A percentile compares a stretch with the other conserved stretches of the same genome.
phyloP scores from a whole-genome alignment of 2,888 invertebrate genomes.

The Epirrhoe alternata region DNA sequence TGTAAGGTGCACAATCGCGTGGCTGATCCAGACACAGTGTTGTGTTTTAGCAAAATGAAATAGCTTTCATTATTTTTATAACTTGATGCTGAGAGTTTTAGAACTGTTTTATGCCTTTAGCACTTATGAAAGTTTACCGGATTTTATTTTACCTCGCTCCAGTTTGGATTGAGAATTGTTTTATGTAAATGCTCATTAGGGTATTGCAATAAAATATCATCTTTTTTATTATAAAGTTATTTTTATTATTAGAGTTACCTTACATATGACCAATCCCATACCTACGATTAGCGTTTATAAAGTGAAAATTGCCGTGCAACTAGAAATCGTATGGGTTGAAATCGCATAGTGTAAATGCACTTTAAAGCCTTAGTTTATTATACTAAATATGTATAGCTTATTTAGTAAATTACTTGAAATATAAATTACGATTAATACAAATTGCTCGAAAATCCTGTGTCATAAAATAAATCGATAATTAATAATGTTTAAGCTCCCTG shows the following conservation, averaged over 20 bases:
- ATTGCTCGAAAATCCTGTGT: neutral
- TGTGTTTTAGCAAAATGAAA: slow-evolving; percentile 34
- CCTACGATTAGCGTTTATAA: too few relatives aligned
- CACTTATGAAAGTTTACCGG: slow-evolving; percentile 21
- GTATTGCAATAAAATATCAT: too few relatives aligned
- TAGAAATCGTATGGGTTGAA: too few relatives aligned
- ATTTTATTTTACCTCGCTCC: slow-evolving; percentile 17
- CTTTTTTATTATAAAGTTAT: too few relatives aligned
- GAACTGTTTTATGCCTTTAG: slow-evolving; percentile 18
- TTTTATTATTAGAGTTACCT: too few relatives aligned
- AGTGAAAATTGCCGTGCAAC: too few relatives aligned
- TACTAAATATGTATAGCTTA: too few relatives aligned
- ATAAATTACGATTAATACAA: too few relatives aligned
- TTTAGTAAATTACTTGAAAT: too few relatives aligned
- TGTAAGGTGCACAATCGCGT: slow-evolving; percentile 4
- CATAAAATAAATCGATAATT: neutral
- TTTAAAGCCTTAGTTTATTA: too few relatives aligned
- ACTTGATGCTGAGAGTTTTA: slow-evolving; percentile 29
- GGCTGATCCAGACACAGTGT: neutral
- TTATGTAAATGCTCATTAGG: neutral
- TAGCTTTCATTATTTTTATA: slow-evolving; percentile 28
- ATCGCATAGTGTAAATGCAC: too few relatives aligned
- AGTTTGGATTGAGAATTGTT: slow-evolving; percentile 1
- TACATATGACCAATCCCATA: too few relatives aligned
- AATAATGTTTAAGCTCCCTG: slow-evolving; percentile 1